These are phyloP conservation scores for Gallirallus australis DNA, from an alignment of 2,797 vertebrate genomes.

Conservation along the genomic window DNA sequence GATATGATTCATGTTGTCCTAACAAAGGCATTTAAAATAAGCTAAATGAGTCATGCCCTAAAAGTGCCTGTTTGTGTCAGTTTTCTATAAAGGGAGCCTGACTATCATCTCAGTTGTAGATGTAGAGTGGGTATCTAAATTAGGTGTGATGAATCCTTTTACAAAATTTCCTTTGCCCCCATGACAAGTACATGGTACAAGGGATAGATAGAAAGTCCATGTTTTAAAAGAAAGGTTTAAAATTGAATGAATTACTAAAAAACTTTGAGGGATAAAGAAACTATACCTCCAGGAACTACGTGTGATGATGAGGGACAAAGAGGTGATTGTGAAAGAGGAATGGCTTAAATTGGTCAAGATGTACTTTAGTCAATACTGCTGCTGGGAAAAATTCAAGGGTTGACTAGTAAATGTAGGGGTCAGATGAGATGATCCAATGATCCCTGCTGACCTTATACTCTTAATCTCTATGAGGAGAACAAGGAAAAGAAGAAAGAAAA, in stretches of 20 bases:
- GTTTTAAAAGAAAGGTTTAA: neutral
- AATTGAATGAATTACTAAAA: neutral
- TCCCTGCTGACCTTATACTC: neutral
- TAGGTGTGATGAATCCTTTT: neutral
- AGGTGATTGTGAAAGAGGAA: neutral
- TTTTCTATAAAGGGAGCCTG: neutral
- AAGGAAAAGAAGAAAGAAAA: neutral
- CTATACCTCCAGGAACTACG: neutral
- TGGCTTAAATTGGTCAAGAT: neutral
- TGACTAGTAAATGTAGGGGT: neutral
- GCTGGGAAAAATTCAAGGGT: neutral
- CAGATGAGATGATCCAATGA: neutral
- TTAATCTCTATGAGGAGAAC: neutral
- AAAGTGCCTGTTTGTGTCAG: neutral
- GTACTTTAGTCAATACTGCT: neutral
- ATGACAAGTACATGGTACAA: accelerated
- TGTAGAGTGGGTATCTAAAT: neutral
- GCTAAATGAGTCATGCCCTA: neutral
- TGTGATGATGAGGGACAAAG: neutral
- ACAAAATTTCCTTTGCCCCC: neutral
- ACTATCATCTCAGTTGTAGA: neutral
- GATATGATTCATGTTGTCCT: neutral
- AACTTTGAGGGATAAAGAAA: neutral
- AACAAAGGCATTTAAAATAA: neutral
- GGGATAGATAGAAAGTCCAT: accelerated